phyloP scores from a whole-genome alignment of 2,888 invertebrate species.

The Pristionchus japonicus region DNA sequence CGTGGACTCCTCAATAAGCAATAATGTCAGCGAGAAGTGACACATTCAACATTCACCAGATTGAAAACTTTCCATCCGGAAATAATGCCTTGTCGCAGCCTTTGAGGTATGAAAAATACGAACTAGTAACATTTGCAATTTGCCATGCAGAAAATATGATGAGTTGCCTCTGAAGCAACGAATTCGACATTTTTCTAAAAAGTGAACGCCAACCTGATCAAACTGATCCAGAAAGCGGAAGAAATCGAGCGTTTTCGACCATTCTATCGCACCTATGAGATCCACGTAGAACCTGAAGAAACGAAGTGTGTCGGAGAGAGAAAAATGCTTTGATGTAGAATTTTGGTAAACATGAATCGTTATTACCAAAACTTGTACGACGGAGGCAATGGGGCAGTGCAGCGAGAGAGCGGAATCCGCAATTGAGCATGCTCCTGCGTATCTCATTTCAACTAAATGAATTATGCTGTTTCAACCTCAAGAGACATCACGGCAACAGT shows the following conservation, averaged over 20 bases:
- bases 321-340: too few species aligned
- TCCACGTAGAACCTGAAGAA: slow-evolving; percentile 10
- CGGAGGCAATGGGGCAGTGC: background rate
- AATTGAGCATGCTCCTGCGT: background rate
- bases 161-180: background rate
- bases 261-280: background rate
- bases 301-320: background rate
- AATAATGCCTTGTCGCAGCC: background rate
- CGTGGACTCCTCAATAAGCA: slow-evolving; percentile 23
- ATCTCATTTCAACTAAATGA: too few species aligned
- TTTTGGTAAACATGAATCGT: background rate
- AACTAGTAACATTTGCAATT: background rate
- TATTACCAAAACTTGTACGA: background rate
- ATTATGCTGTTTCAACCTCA: background rate
- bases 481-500: background rate
- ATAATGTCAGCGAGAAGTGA: background rate
- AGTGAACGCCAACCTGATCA: background rate
- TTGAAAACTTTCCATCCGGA: background rate
- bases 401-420: background rate
- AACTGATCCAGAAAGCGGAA: background rate
- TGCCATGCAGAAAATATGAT: background rate
- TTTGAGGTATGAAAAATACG: background rate
- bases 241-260: background rate
- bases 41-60: background rate
- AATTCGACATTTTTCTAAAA: background rate